phyloP scores from a whole-genome alignment of 2,113 vertebrate species.

The Laticauda colubrina region DNA sequence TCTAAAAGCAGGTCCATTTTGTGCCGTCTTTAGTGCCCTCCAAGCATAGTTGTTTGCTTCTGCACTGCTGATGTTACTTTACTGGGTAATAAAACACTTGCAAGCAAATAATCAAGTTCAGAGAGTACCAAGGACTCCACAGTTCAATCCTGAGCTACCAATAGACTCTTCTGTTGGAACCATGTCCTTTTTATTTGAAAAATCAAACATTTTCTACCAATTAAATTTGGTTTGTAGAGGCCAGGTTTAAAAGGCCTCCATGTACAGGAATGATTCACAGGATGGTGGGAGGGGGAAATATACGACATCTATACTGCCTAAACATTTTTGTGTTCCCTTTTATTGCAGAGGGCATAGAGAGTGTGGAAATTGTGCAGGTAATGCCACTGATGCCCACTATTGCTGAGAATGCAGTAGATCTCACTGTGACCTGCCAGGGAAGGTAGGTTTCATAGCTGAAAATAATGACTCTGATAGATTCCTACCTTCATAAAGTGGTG shows the following conservation, averaged over 20 bases:
- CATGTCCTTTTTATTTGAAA: background rate
- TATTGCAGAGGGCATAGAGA: constrained; percentile 87
- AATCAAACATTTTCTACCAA: background rate
- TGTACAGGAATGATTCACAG: background rate
- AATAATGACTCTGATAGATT: too few relatives aligned
- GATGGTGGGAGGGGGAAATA: background rate
- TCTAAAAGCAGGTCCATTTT: background rate
- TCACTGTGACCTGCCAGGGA: constrained; percentile 88
- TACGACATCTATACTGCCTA: background rate
- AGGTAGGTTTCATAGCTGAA: constrained; percentile 70
- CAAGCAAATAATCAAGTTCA: background rate
- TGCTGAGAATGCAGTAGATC: constrained; percentile 81
- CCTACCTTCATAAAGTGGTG: background rate
- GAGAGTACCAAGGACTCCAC: background rate
- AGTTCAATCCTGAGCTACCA: background rate
- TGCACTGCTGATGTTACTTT: background rate
- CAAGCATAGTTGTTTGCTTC: background rate
- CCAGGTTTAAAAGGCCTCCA: background rate
- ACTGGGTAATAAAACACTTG: background rate
- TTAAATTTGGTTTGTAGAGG: background rate
- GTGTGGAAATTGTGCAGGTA: constrained; percentile 86
- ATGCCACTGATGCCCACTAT: constrained; percentile 64
- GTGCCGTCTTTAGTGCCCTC: background rate
- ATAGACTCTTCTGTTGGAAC: background rate
- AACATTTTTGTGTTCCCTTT: background rate